Conservation (phyloP, 2,797 vertebrate species). For the Dermochelys coriacea region DNA sequence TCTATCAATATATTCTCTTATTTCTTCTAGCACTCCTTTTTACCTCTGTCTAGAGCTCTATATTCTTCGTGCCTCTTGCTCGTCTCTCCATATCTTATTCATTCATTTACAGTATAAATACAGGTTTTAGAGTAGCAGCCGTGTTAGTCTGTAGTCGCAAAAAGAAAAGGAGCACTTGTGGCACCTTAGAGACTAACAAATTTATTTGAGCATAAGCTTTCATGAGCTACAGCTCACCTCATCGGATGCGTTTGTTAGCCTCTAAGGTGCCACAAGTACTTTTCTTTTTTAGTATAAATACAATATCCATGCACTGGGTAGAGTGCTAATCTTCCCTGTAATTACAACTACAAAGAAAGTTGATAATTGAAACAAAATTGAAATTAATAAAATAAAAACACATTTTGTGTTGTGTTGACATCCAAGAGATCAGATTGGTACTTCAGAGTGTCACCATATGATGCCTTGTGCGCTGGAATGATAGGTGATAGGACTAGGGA, state of each 20-base stretch:
- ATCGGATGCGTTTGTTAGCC: too few species aligned
- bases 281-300: neutral
- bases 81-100: neutral
- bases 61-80: neutral
- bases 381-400: neutral
- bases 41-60: neutral
- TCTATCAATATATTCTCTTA: neutral
- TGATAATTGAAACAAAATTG: neutral
- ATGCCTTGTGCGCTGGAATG: neutral
- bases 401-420: neutral
- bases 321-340: neutral
- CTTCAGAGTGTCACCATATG: constrained; percentile 14
- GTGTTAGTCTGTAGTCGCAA: too few species aligned
- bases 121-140: too few species aligned
- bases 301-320: neutral
- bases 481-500: neutral
- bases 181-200: too few species aligned
- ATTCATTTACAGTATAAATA: neutral
- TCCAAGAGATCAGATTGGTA: neutral
- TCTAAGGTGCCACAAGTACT: too few species aligned
- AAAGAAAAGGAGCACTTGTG: too few species aligned
- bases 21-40: neutral
- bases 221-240: too few species aligned
- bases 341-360: neutral
- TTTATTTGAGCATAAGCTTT: too few species aligned